Evolutionary conservation across 2,113 vertebrate genomes (phyloP), one percentile per base, ranked within the genome.

Genomic region (Embiotoca jacksoni): DNA sequence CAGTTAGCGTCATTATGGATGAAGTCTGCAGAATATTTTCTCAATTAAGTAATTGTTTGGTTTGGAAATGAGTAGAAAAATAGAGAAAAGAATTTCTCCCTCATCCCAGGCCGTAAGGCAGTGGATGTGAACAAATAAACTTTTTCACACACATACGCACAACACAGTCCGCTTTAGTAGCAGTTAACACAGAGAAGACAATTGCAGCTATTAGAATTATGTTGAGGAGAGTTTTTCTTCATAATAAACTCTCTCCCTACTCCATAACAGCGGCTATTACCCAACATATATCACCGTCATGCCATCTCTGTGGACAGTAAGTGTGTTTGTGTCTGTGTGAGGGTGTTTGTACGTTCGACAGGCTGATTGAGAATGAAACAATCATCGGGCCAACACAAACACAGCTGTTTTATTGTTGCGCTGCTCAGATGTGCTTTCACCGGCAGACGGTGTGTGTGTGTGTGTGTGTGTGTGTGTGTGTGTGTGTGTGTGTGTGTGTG

Each of bases 351-450:
- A 84, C 66, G 86, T 83, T 66, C 70, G 60, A 81, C 64, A 55
- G 62, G 69, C 44, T 90, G 91, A 93, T 86, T 72, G 89, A 92
- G 88, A 89, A 83, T 76, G 90, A 93, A 90, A 92, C 90, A 88
- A 91, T 93, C 90, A 92, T 85, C 86, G 78, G 86, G 93, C 94
- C 92, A 95, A 95, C 89, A 93, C 92, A 95, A 95, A 95, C 94
- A 95, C 94, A 95, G 93, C 93, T 95, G 94, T 94, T 95, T 94
- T 94, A 95, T 95, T 94, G 93, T 95, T 91, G 89, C 81, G 47
- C 89, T 90, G 92, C 91, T 94, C 93, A 93, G 93, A 94, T 93
- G 92, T 90, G 91, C 87, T 90, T 94, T 93, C 92, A 86, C 88
- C 85, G 90, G 93, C 93, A 94, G 92, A 91, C 84, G 88, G 89